A percentile compares a stretch with the other conserved stretches of the same genome.
These are phyloP conservation scores for Vidua macroura DNA, from an alignment of 2,113 vertebrate species.

Conservation along the genomic window DNA sequence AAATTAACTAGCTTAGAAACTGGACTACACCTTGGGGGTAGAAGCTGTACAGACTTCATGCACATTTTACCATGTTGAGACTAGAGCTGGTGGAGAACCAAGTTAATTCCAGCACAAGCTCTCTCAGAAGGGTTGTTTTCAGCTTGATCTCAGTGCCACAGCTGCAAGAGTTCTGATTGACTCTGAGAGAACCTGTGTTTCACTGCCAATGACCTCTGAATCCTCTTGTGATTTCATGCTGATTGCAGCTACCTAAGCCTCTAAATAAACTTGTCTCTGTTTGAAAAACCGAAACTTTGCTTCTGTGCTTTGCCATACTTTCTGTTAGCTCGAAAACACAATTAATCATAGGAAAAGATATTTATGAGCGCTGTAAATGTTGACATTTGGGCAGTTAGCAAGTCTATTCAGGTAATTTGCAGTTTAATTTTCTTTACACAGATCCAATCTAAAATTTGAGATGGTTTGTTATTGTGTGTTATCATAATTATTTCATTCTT, in stretches of 20 bases:
- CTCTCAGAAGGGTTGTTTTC: background rate
- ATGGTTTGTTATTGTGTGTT: background rate
- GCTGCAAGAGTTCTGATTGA: background rate
- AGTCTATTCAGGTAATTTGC: background rate
- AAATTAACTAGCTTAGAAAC: background rate
- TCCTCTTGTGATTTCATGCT: background rate
- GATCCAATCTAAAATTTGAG: background rate
- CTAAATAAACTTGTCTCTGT: background rate
- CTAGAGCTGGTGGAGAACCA: background rate
- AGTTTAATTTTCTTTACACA: background rate
- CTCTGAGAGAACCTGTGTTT: background rate
- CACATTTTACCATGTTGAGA: background rate
- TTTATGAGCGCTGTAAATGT: background rate
- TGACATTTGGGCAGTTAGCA: background rate
- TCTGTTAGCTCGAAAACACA: background rate
- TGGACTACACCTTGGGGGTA: background rate
- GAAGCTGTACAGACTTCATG: background rate
- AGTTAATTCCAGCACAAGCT: background rate
- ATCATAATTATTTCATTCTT: background rate
- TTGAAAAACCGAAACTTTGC: background rate
- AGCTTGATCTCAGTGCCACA: background rate
- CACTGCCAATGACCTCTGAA: background rate
- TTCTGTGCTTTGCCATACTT: background rate
- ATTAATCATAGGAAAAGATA: background rate
- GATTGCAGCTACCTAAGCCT: background rate